Percentiles rank a stretch among this genome's conserved stretches.
Evolutionary conservation across 2,113 vertebrate species (phyloP).

Genomic region (Nothobranchius kuhntae): DNA sequence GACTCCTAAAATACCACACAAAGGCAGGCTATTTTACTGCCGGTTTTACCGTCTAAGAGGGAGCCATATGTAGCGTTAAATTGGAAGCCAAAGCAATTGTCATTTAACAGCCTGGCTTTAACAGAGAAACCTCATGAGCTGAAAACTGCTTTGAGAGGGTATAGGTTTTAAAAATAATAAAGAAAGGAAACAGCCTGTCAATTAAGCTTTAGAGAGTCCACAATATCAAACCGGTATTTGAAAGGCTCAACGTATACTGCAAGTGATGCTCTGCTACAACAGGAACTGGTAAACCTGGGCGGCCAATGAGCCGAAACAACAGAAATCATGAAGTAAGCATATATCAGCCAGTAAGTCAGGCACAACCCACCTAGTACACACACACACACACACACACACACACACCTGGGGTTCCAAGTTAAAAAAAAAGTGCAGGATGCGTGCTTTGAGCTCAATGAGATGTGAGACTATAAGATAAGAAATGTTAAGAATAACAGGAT

Average conservation of each 20-base stretch:
- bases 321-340: neutral
- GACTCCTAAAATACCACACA: conserved; percentile 49
- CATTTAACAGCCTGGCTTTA: conserved; percentile 64
- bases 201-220: neutral
- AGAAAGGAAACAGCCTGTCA: neutral
- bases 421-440: conserved; percentile 63
- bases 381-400: neutral
- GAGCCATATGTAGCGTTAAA: conserved; percentile 70
- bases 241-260: neutral
- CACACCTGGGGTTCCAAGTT: conserved; percentile 18
- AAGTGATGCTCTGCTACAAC: neutral
- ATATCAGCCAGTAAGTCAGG: neutral
- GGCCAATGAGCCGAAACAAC: neutral
- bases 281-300: neutral
- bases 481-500: conserved; percentile 73
- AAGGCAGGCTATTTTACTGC: conserved; percentile 47
- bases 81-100: conserved; percentile 62
- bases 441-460: conserved; percentile 48
- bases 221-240: neutral
- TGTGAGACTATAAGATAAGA: conserved; percentile 66
- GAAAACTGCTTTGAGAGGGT: conserved; percentile 49
- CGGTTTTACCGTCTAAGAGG: conserved; percentile 48
- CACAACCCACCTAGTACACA: neutral
- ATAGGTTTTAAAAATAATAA: conserved; percentile 11
- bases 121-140: conserved; percentile 52